Conservation (phyloP, 2,888 invertebrate species). For the Tipula vernalis region DNA sequence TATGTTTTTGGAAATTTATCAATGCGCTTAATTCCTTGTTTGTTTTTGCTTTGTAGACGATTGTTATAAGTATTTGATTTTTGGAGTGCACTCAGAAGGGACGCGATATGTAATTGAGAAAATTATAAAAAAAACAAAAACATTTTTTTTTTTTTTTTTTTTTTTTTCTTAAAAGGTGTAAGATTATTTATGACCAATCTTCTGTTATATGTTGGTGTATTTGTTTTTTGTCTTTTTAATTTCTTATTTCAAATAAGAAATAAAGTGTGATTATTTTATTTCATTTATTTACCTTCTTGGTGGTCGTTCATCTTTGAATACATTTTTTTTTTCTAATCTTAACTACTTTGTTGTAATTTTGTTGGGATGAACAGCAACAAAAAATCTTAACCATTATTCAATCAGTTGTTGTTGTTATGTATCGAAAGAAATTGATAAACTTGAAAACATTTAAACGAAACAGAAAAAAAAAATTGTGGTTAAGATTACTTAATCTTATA, state of each 20-base stretch:
- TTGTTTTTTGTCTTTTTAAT: background rate
- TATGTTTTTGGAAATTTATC: background rate
- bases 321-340: background rate
- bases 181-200: background rate
- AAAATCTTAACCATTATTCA: background rate
- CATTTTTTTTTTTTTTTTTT: too few species aligned
- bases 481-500: background rate
- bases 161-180: background rate
- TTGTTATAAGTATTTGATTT: background rate
- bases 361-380: background rate
- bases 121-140: background rate
- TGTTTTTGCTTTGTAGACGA: background rate
- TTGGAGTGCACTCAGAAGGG: background rate
- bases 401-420: background rate
- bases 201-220: background rate
- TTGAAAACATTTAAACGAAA: conserved; percentile 4
- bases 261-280: background rate
- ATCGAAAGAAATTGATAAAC: background rate
- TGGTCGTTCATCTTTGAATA: background rate
- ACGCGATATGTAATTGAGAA: background rate
- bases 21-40: background rate
- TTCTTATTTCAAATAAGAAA: background rate
- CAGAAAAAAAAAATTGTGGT: background rate
- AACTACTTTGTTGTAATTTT: background rate
- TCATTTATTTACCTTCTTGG: background rate